A percentile compares a stretch with the other conserved stretches of the same genome.
Conservation (phyloP, 2,797 vertebrate genomes). For the Sardinella longiceps region DNA sequence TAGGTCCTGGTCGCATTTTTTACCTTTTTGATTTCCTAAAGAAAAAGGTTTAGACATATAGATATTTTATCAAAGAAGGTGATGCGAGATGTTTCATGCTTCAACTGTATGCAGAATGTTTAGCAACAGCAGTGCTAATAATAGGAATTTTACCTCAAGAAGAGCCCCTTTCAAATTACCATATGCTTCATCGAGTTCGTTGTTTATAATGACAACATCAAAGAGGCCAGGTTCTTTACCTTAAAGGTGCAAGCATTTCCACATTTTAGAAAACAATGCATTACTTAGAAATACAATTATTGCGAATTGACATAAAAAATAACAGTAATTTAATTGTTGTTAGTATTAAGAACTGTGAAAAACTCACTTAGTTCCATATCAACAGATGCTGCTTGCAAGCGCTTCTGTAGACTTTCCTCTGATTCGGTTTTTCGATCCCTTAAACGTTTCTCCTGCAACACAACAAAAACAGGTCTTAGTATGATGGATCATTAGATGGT, state of each 20-base stretch:
- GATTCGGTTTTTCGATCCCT: conserved; percentile 89
- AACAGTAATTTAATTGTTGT: neutral
- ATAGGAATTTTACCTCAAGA: conserved; percentile 77
- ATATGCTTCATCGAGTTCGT: conserved; percentile 87
- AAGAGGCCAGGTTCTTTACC: conserved; percentile 89
- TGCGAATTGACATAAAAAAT: neutral
- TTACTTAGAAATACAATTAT: neutral
- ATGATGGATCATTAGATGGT: too few species aligned
- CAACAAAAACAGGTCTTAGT: neutral
- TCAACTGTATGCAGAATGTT: neutral
- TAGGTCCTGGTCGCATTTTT: conserved; percentile 29
- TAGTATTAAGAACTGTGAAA: neutral
- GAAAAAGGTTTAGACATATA: neutral
- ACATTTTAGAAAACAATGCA: neutral
- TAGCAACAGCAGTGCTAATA: neutral
- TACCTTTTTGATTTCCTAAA: conserved; percentile 54
- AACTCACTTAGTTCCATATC: conserved; percentile 91
- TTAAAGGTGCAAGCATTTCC: conserved; percentile 50
- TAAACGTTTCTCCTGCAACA: conserved; percentile 85
- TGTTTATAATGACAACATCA: conserved; percentile 87
- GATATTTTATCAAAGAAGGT: neutral
- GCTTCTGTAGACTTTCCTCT: conserved; percentile 87
- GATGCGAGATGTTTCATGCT: neutral
- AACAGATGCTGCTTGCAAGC: conserved; percentile 77
- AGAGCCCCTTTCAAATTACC: conserved; percentile 76